Conservation (phyloP, 2,797 vertebrate genomes). For the Lateolabrax maculatus region DNA sequence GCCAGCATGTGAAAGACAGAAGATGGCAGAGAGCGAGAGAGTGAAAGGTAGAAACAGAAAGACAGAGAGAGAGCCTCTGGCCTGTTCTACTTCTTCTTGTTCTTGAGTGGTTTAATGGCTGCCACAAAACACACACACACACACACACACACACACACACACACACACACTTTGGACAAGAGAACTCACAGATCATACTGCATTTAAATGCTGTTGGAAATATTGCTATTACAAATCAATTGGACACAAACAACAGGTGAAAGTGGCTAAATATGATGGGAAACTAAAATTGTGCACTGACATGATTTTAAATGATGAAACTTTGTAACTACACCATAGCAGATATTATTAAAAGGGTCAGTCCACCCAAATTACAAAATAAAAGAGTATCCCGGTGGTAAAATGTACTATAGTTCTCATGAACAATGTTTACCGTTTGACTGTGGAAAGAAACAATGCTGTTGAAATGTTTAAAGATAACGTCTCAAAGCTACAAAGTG, state of each 20-base stretch:
- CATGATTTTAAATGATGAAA: not conserved
- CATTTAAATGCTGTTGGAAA: conserved; percentile 38
- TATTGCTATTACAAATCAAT: conserved; percentile 36
- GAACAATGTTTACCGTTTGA: not conserved
- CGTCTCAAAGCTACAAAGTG: not conserved
- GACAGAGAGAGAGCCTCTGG: conserved; percentile 56
- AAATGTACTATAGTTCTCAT: not conserved
- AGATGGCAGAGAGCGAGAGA: not conserved
- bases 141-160: conserved; percentile 9
- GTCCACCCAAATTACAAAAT: not conserved
- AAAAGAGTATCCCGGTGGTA: not conserved
- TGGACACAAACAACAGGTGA: conserved; percentile 19
- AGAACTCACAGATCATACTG: conserved; percentile 26
- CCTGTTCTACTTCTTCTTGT: conserved; percentile 69
- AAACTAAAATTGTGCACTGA: not conserved
- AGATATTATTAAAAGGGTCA: not conserved
- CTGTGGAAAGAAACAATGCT: not conserved
- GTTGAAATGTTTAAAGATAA: not conserved
- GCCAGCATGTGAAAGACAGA: conserved; percentile 27
- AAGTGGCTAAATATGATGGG: not conserved
- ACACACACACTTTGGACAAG: conserved; percentile 15
- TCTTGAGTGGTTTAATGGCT: conserved; percentile 68
- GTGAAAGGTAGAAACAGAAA: conserved; percentile 37
- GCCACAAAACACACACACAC: conserved; percentile 12
- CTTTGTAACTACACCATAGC: not conserved